Evolutionary conservation across 1,140 invertebrate genomes (phyloP).

Genomic region (Cotesia glomerata): DNA sequence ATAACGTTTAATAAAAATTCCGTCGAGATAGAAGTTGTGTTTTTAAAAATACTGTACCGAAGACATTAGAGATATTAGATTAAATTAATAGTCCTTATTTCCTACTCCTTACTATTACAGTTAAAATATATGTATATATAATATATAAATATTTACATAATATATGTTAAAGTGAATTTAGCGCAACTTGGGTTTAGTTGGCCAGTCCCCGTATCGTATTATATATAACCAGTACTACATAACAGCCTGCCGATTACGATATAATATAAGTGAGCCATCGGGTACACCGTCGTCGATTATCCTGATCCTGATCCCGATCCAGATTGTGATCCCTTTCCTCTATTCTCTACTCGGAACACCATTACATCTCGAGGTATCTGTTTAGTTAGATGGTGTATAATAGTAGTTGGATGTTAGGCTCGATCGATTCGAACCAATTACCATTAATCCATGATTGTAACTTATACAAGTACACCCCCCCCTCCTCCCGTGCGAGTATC

Average conservation of each 20-base stretch:
- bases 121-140: no score
- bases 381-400: neutral
- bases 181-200: no score
- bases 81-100: no score
- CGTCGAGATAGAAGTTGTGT: conserved; percentile 13
- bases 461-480: neutral
- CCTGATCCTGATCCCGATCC: no score
- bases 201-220: no score
- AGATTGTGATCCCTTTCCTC: no score
- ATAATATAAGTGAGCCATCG: conserved; percentile 8
- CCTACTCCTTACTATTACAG: no score
- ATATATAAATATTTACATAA: neutral
- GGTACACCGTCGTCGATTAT: neutral
- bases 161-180: no score
- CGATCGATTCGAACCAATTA: conserved; percentile 5
- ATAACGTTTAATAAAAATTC: conserved; percentile 17
- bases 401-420: neutral
- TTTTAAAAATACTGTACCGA: neutral
- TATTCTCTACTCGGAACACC: no score
- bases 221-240: no score
- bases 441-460: conserved; percentile 11
- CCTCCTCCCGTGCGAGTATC: neutral
- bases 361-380: neutral
- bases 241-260: no score
- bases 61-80: no score